These are phyloP conservation scores for Lampropteryx suffumata DNA, from an alignment of 2,888 invertebrate species.

Conservation along the genomic window DNA sequence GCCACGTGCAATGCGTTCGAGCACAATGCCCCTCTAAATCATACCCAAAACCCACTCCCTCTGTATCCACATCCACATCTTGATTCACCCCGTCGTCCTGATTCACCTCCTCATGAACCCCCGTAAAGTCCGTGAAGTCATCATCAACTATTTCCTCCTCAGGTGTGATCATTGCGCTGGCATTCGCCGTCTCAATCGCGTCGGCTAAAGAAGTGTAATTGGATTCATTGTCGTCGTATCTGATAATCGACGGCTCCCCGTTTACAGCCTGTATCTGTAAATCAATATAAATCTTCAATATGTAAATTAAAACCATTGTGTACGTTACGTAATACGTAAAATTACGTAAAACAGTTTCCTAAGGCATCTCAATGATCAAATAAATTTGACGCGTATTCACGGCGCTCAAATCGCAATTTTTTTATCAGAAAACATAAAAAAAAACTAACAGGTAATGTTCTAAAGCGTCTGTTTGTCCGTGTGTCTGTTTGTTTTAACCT, in stretches of 20 bases:
- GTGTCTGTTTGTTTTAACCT: too few species aligned
- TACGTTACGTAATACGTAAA: too few species aligned
- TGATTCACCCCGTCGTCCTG: not conserved
- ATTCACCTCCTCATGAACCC: not conserved
- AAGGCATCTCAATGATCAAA: too few species aligned
- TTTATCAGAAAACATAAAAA: too few species aligned
- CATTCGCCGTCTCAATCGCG: conserved; percentile 11
- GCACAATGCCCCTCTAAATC: conserved; percentile 51
- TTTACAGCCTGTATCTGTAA: conserved; percentile 17
- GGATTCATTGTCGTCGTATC: not conserved
- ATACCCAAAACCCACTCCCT: conserved; percentile 9
- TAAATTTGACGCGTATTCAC: too few species aligned
- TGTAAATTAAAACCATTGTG: too few species aligned
- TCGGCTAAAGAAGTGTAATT: conserved; percentile 2
- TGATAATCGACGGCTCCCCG: conserved; percentile 1
- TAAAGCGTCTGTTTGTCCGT: too few species aligned
- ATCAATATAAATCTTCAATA: not conserved
- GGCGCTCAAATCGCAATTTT: too few species aligned
- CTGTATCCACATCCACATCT: not conserved
- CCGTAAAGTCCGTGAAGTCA: conserved; percentile 1
- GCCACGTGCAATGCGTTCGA: conserved; percentile 78
- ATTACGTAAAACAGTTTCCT: too few species aligned
- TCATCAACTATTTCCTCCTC: not conserved
- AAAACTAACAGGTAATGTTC: too few species aligned
- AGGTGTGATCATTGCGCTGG: conserved; percentile 13